Conservation (phyloP, 2,113 vertebrate species). For the Sakesphorus luctuosus region DNA sequence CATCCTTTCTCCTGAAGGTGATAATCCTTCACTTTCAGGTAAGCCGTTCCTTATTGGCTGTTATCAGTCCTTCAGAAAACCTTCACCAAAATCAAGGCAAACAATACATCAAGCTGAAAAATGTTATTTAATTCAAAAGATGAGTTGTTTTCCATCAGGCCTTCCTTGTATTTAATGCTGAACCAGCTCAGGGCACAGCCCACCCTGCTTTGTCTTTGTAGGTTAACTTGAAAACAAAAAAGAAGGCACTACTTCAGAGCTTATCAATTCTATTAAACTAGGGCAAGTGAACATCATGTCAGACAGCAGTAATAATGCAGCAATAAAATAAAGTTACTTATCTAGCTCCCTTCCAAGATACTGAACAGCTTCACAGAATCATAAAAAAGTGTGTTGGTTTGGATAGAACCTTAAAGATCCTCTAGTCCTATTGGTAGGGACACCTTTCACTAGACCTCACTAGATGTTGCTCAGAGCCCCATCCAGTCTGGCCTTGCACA, state of each 20-base stretch:
- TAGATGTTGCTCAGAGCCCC: neutral
- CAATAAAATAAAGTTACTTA: neutral
- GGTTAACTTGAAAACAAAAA: neutral
- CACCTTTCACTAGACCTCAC: neutral
- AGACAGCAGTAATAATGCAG: neutral
- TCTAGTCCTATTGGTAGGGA: neutral
- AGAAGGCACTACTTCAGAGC: neutral
- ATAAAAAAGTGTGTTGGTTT: neutral
- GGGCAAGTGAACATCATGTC: neutral
- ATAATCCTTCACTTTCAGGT: neutral
- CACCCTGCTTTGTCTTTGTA: neutral
- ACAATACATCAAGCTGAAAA: neutral
- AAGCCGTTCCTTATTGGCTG: neutral
- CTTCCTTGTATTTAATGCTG: neutral
- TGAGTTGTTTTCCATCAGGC: neutral
- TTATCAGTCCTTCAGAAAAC: neutral
- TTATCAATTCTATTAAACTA: fast-evolving
- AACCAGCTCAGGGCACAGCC: neutral
- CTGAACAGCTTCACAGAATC: neutral
- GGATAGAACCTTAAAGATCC: neutral
- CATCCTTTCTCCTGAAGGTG: neutral
- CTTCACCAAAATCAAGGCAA: neutral
- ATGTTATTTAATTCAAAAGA: neutral
- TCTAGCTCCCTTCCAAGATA: neutral
- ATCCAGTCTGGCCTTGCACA: neutral